Percentiles rank a stretch among this genome's conserved stretches.
Conservation (phyloP, 2,888 invertebrate genomes). For the Cactoblastis cactorum region DNA sequence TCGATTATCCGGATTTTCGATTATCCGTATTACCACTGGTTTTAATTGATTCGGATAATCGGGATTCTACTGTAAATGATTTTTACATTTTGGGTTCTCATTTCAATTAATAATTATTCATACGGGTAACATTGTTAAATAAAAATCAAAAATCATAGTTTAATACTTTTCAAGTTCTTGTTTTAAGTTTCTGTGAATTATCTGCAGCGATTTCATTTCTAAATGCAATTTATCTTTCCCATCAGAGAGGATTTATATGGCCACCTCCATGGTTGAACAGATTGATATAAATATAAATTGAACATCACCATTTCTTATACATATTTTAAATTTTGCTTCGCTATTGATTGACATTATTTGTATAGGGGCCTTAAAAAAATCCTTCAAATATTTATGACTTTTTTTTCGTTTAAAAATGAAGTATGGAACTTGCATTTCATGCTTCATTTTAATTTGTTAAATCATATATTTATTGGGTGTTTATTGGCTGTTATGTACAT, state of each 20-base stretch:
- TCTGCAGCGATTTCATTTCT: conserved; percentile 67
- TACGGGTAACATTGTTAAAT: no score
- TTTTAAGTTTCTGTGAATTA: conserved; percentile 64
- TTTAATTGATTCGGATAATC: neutral
- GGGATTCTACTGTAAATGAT: neutral
- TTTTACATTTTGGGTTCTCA: neutral
- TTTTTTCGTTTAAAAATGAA: no score
- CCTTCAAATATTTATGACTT: no score
- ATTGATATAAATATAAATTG: conserved; percentile 56
- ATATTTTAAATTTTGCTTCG: conserved; percentile 33
- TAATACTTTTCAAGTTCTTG: conserved; percentile 60
- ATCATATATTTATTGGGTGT: no score
- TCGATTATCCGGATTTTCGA: no score
- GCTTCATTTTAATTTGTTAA: no score
- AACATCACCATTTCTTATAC: conserved; percentile 64
- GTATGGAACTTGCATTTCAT: no score
- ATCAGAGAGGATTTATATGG: conserved; percentile 61
- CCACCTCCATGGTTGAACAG: conserved; percentile 66
- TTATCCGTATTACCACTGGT: no score
- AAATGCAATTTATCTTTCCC: conserved; percentile 73
- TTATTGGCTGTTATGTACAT: no score
- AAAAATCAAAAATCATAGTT: conserved; percentile 6
- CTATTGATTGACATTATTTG: no score
- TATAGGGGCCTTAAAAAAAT: no score
- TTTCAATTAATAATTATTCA: no score